Evolutionary conservation across 2,888 invertebrate genomes (phyloP).

Genomic region (Ormia ochracea): DNA sequence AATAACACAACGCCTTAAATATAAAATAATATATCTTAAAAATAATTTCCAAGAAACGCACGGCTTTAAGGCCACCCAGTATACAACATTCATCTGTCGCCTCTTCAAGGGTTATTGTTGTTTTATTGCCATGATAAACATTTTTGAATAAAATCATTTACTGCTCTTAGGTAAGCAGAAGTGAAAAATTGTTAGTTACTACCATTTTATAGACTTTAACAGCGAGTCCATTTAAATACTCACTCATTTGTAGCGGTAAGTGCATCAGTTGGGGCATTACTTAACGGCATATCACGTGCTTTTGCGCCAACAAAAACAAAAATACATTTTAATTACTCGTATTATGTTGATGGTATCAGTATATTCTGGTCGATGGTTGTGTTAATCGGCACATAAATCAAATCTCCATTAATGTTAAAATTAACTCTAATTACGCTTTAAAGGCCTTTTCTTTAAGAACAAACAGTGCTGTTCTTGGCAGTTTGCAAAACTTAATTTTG

Average conservation of each 20-base stretch:
- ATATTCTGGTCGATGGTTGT: slow-evolving; percentile 22
- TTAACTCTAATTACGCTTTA: slow-evolving; percentile 24
- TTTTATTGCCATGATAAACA: neutral
- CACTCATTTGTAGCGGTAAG: neutral
- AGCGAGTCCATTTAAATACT: neutral
- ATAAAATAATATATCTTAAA: neutral
- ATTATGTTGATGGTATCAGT: slow-evolving; percentile 13
- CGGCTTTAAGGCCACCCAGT: neutral
- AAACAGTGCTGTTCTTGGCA: neutral
- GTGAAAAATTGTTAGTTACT: slow-evolving; percentile 8
- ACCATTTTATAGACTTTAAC: slow-evolving; percentile 8
- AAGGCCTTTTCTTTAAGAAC: neutral
- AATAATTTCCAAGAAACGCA: neutral
- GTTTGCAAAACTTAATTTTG: neutral
- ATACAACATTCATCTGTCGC: neutral
- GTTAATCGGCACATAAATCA: slow-evolving; percentile 47
- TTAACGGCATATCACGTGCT: slow-evolving; percentile 56
- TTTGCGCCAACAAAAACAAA: neutral
- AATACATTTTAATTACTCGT: slow-evolving; percentile 20
- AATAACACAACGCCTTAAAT: neutral
- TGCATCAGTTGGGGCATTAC: neutral
- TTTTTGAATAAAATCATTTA: slow-evolving; percentile 30
- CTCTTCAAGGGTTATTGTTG: slow-evolving; percentile 11
- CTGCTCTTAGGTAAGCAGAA: slow-evolving; percentile 2
- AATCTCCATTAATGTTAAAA: slow-evolving; percentile 41